A percentile compares a stretch with the other conserved stretches of the same genome.
These are phyloP conservation scores for Bombus turneri DNA, from an alignment of 1,140 invertebrate genomes.

Conservation along the genomic window DNA sequence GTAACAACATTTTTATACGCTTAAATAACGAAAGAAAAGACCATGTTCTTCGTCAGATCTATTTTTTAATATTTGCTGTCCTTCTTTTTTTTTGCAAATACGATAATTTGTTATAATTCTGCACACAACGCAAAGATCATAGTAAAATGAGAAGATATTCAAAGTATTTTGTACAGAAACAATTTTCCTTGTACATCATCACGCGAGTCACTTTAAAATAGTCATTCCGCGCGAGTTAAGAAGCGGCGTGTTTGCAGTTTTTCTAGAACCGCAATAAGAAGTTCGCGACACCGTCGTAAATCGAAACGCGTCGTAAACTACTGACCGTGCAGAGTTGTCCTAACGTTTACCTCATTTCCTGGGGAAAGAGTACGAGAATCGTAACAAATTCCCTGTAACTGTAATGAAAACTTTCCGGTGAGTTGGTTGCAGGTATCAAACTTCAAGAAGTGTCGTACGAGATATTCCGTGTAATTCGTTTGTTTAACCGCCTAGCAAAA, in stretches of 20 bases:
- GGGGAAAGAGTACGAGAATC: slow-evolving; percentile 4
- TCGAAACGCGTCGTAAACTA: slow-evolving; percentile 41
- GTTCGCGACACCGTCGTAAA: slow-evolving; percentile 10
- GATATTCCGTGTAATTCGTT: slow-evolving; percentile 36
- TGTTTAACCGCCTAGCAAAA: slow-evolving; percentile 7
- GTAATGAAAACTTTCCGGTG: slow-evolving; percentile 9
- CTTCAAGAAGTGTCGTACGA: slow-evolving; percentile 20
- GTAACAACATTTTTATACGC: not conserved
- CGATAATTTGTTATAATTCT: not conserved
- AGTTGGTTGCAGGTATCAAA: slow-evolving; percentile 36
- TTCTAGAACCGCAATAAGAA: not conserved
- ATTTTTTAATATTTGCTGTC: not conserved
- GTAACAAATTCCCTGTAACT: slow-evolving; percentile 32
- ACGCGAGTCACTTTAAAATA: not conserved
- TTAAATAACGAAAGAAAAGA: not conserved
- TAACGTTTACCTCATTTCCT: slow-evolving; percentile 5
- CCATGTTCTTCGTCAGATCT: not conserved
- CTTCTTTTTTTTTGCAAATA: not conserved
- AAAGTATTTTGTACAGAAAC: not conserved
- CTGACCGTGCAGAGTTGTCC: slow-evolving; percentile 28
- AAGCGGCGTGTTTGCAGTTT: not conserved
- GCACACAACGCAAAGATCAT: too few species aligned
- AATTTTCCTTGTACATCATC: not conserved
- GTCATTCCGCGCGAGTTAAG: not conserved
- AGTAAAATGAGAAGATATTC: not conserved